Base-by-base conservation (phyloP, 2,888 invertebrate species). In the Venusia cambrica region DNA sequence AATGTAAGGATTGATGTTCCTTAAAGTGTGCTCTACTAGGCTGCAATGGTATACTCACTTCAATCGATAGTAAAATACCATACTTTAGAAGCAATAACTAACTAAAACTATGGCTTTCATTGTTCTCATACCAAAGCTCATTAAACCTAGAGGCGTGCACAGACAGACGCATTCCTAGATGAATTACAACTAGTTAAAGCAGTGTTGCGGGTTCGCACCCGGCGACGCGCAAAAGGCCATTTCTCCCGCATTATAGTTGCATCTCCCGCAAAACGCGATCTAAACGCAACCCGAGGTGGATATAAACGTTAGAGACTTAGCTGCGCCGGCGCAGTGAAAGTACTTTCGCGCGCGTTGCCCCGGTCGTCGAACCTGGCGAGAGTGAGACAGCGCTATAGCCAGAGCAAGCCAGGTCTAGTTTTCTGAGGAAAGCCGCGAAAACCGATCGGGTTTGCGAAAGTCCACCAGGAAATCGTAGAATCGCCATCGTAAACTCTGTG, bases 281-380 rank as follows among this genome's bases (percentile, higher is more conserved):
- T 50, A 53, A 70, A 77, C 77, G 73, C 61, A 68, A 78, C 54
- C 46, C 57, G 74, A 73, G 67, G 57, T 54, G 48, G 50, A 60
- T 62, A 57, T 69, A 52, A 51, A 56, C 62, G 61, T 59, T 70
- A 65, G 70, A 69, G 74, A 76, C 74, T 79, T 56, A 71, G 70
- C 61, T 73, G 77, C 80, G 77, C 73, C 58, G 45, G 73, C 80
- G 76, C 81, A 84, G 85, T 81, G 84, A 87, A 85, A 85, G 85
- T 85, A 78, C 84, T 85, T 87, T 85, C 85, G 79, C 81, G 83
- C 76, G 81, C 80, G 70, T 71, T 72, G 81, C 74, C 79, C 80
- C 80, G 85, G 84, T 84, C 85, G 77, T 67, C 74, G 80, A 83
- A 73, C 80, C 71, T 70, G 62, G 67, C 46, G 60, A 19, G 57